A percentile compares a stretch with the other conserved stretches of the same genome.
Conservation (phyloP, 2,113 vertebrate genomes). For the Aphelocoma coerulescens region DNA sequence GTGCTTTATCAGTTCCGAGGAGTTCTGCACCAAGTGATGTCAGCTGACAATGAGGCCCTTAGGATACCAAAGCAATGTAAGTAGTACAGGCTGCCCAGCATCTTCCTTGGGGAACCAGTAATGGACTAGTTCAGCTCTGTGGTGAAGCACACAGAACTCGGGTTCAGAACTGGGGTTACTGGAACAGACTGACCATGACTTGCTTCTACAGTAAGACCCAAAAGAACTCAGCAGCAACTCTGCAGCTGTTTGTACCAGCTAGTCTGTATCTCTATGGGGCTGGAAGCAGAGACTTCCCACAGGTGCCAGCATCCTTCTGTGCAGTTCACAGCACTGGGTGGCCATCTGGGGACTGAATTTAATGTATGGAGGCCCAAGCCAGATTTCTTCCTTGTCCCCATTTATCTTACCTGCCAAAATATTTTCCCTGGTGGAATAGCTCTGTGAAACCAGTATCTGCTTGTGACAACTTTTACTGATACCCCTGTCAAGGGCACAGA, state of each 20-base stretch:
- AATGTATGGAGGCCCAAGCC: background rate
- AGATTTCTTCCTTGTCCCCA: background rate
- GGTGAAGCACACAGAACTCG: background rate
- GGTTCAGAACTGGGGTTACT: background rate
- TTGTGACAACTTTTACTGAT: background rate
- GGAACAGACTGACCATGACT: background rate
- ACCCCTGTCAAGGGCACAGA: background rate
- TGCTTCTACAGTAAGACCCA: background rate
- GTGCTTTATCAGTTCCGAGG: constrained; percentile 98
- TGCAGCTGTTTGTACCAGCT: background rate
- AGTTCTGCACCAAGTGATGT: constrained; percentile 95
- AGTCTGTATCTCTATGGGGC: background rate
- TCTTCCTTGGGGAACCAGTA: background rate
- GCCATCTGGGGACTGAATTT: background rate
- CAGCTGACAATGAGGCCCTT: constrained; percentile 87
- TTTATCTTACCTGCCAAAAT: background rate
- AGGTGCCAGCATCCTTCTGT: background rate
- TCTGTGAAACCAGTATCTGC: background rate
- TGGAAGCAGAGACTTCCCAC: background rate
- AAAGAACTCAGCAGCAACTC: background rate
- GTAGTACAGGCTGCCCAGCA: constrained; percentile 16
- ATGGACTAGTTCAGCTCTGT: background rate
- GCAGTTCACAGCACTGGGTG: background rate
- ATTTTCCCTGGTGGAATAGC: background rate
- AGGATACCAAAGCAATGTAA: constrained; percentile 99